phyloP scores from a whole-genome alignment of 2,888 invertebrate genomes.

The Sinodicranocentrus sp. region DNA sequence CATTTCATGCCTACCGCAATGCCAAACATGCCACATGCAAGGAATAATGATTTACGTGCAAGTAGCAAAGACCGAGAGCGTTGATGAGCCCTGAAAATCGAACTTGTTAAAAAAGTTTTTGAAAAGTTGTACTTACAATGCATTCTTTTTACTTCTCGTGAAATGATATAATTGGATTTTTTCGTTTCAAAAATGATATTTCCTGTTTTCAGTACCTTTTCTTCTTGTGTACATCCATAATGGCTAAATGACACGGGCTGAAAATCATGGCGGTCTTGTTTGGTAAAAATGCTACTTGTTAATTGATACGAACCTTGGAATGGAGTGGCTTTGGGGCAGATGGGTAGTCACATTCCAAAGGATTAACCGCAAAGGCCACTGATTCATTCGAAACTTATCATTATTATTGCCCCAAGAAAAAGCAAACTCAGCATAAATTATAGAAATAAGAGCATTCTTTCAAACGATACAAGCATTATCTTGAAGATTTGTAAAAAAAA shows the following conservation, averaged over 20 bases:
- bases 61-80: neutral
- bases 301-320: conserved; percentile 49
- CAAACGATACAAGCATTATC: too few species aligned
- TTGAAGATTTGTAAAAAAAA: too few species aligned
- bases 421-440: neutral
- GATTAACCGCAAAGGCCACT: conserved; percentile 2
- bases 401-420: neutral
- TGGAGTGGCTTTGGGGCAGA: neutral
- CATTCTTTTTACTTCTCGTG: conserved; percentile 26
- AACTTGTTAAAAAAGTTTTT: conserved; percentile 28
- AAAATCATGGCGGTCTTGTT: conserved; percentile 67
- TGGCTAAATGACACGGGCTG: conserved; percentile 48
- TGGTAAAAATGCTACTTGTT: conserved; percentile 63
- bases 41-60: conserved; percentile 21
- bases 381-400: too few species aligned
- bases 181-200: conserved; percentile 38
- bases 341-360: conserved; percentile 30
- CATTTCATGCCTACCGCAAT: conserved; percentile 57
- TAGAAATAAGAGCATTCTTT: too few species aligned
- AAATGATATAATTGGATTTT: conserved; percentile 39
- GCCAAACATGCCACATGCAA: neutral
- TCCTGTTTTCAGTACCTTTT: conserved; percentile 34
- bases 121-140: neutral
- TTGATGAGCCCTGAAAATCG: conserved; percentile 9
- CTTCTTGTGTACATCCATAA: conserved; percentile 28